phyloP scores from a whole-genome alignment of 2,797 vertebrate genomes.

The Pempheris klunzingeri region DNA sequence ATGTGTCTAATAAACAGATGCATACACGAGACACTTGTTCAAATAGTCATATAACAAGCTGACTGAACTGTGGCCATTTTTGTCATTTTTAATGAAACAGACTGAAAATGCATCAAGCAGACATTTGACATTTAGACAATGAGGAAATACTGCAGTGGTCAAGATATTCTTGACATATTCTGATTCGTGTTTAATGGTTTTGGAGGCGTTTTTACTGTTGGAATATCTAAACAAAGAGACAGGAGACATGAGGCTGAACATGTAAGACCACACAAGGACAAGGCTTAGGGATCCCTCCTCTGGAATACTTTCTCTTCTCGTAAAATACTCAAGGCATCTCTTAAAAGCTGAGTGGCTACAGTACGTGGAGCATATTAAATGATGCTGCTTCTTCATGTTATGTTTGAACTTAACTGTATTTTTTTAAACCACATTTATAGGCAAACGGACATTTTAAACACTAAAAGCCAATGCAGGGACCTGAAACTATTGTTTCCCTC shows the following conservation, averaged over 20 bases:
- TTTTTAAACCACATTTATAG: background rate
- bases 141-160: no score
- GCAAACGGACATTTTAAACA: background rate
- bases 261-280: background rate
- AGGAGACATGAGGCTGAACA: background rate
- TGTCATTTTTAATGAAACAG: background rate
- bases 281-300: background rate
- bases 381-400: background rate
- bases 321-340: no score
- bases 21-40: background rate
- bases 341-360: background rate
- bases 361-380: background rate
- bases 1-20: background rate
- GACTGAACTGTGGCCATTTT: background rate
- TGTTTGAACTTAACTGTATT: background rate
- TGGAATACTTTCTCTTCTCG: background rate
- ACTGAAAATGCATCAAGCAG: background rate
- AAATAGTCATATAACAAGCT: background rate
- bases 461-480: background rate
- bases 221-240: conserved; percentile 14
- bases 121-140: background rate
- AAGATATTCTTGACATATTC: no score
- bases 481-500: background rate
- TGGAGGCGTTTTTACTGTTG: background rate
- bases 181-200: conserved; percentile 1